phyloP scores from a whole-genome alignment of 2,113 vertebrate genomes.

The Bubo bubo region DNA sequence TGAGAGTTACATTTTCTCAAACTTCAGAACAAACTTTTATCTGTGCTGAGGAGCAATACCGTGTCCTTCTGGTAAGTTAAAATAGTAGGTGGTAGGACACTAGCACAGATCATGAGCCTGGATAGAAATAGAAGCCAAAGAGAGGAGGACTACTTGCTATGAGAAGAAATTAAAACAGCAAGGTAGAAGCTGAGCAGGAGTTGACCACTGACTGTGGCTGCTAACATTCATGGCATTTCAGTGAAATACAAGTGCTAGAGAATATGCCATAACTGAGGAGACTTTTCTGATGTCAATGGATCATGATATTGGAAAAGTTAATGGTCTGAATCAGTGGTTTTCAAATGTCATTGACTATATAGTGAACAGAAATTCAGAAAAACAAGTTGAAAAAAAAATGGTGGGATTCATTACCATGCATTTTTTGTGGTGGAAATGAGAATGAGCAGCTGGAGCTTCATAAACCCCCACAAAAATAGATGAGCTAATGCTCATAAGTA shows the following conservation, averaged over 20 bases:
- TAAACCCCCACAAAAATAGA: background rate
- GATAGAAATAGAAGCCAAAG: background rate
- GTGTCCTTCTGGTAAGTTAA: background rate
- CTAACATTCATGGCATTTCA: background rate
- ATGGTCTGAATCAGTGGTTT: background rate
- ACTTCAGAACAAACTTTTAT: background rate
- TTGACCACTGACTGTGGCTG: background rate
- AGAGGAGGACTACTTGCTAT: background rate
- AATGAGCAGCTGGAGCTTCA: background rate
- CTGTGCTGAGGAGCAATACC: background rate
- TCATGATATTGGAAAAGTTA: background rate
- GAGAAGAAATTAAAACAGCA: slow-evolving; percentile 24
- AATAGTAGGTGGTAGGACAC: background rate
- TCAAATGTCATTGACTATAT: background rate
- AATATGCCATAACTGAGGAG: background rate
- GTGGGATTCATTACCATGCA: background rate
- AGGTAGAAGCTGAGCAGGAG: background rate
- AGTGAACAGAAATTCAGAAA: background rate
- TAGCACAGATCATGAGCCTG: background rate
- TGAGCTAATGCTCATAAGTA: background rate
- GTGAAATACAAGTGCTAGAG: background rate
- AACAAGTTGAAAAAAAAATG: background rate
- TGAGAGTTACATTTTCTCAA: background rate
- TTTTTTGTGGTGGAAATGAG: background rate
- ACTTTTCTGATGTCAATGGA: background rate